phyloP scores from a whole-genome alignment of 2,113 vertebrate genomes.

The Xenus cinereus region DNA sequence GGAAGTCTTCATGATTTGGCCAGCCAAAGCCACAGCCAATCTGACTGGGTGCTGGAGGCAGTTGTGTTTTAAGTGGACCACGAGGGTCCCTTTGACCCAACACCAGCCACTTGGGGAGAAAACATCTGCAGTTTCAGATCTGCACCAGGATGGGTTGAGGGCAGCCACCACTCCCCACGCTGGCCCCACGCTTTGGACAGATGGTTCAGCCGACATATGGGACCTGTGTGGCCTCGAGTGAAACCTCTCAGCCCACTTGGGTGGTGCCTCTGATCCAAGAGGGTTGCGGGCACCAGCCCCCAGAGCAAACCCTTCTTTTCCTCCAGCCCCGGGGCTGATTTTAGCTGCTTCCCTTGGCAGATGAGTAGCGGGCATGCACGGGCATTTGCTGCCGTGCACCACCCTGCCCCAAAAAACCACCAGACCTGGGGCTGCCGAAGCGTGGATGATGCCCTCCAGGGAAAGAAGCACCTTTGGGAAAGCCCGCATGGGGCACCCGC shows the following conservation, averaged over 20 bases:
- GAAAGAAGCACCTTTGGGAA: not conserved
- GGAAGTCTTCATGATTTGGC: not conserved
- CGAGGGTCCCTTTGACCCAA: not conserved
- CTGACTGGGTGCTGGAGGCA: fast-evolving
- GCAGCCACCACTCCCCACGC: not conserved
- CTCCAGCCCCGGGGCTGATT: not conserved
- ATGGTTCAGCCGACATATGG: fast-evolving
- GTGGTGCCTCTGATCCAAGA: not conserved
- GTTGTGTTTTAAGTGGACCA: not conserved
- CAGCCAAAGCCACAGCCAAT: not conserved
- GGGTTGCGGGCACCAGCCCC: not conserved
- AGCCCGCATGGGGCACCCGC: fast-evolving
- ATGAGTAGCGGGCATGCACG: fast-evolving
- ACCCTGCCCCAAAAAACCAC: not conserved
- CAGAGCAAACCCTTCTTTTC: not conserved
- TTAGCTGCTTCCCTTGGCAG: not conserved
- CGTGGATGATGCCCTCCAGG: not conserved
- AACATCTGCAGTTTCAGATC: not conserved
- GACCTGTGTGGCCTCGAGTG: not conserved
- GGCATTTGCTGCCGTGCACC: not conserved
- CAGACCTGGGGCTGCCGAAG: not conserved
- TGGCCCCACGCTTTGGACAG: not conserved
- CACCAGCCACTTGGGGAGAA: not conserved
- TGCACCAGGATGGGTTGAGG: fast-evolving
- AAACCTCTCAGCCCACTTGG: not conserved